Evolutionary conservation across 2,888 invertebrate species (phyloP).

Genomic region (Agrotis exclamationis): DNA sequence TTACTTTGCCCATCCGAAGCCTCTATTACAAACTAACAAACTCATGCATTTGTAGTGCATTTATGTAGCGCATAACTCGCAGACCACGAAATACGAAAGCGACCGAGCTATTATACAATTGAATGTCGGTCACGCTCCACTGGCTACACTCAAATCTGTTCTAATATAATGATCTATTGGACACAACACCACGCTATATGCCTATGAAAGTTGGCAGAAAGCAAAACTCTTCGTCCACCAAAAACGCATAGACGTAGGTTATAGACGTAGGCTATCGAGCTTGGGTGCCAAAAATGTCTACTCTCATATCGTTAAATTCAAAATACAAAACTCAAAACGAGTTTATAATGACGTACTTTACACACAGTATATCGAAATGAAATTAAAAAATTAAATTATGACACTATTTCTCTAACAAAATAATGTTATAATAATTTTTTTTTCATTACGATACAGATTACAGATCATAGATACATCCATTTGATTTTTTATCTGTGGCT

Average conservation of each 20-base stretch:
- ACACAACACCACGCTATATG: constrained; percentile 13
- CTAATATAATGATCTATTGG: constrained; percentile 32
- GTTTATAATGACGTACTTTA: too few species aligned
- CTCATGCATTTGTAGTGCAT: constrained; percentile 15
- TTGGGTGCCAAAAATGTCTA: too few species aligned
- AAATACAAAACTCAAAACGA: too few species aligned
- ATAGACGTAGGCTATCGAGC: neutral
- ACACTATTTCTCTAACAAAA: too few species aligned
- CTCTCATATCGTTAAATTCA: too few species aligned
- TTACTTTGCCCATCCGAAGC: neutral
- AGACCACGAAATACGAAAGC: constrained; percentile 55
- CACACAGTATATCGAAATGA: too few species aligned
- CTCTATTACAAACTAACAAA: neutral
- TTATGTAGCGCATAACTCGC: neutral
- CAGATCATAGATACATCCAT: too few species aligned
- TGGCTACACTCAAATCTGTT: constrained; percentile 11
- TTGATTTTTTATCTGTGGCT: too few species aligned
- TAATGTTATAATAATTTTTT: too few species aligned
- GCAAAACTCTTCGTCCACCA: neutral
- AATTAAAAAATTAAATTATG: too few species aligned
- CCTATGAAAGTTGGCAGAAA: neutral
- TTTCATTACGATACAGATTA: too few species aligned
- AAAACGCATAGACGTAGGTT: too few species aligned
- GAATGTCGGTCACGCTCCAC: constrained; percentile 39
- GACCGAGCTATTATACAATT: constrained; percentile 52